Evolutionary conservation across 2,888 invertebrate genomes (phyloP).

Genomic region (Pterostichus madidus): DNA sequence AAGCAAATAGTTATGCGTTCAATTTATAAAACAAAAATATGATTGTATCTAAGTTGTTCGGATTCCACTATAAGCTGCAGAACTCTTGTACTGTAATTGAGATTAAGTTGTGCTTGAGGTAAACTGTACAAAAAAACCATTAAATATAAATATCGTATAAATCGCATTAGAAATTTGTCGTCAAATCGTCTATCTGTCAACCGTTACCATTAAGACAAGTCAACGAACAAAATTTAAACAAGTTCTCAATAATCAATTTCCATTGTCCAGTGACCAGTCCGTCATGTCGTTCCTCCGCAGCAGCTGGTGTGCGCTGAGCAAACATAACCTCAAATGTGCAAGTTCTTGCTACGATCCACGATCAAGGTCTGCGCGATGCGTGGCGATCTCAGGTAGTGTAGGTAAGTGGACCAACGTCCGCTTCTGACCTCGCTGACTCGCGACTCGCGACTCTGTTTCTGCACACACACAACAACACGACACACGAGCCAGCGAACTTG

Average conservation of each 20-base stretch:
- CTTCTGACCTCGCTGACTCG: constrained; percentile 73
- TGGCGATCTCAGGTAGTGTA: constrained; percentile 71
- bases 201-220: too few relatives aligned
- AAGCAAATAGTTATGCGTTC: too few relatives aligned
- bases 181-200: too few relatives aligned
- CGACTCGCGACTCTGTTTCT: constrained; percentile 53
- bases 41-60: too few relatives aligned
- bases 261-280: background rate
- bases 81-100: too few relatives aligned
- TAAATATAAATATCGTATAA: too few relatives aligned
- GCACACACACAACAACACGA: constrained; percentile 27
- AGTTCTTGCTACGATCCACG: constrained; percentile 51
- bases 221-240: background rate
- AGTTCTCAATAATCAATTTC: background rate
- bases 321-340: constrained; percentile 63
- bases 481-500: background rate
- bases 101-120: too few relatives aligned
- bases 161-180: too few relatives aligned
- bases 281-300: too few relatives aligned
- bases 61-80: too few relatives aligned
- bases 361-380: constrained; percentile 62
- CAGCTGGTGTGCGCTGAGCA: constrained; percentile 38
- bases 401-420: constrained; percentile 76
- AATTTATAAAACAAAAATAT: too few relatives aligned
- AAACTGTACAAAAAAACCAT: too few relatives aligned